A percentile compares a stretch with the other conserved stretches of the same genome.
Conservation (phyloP, 53 echinoderm and acorn worm genomes). For the Antedon mediterranea region DNA sequence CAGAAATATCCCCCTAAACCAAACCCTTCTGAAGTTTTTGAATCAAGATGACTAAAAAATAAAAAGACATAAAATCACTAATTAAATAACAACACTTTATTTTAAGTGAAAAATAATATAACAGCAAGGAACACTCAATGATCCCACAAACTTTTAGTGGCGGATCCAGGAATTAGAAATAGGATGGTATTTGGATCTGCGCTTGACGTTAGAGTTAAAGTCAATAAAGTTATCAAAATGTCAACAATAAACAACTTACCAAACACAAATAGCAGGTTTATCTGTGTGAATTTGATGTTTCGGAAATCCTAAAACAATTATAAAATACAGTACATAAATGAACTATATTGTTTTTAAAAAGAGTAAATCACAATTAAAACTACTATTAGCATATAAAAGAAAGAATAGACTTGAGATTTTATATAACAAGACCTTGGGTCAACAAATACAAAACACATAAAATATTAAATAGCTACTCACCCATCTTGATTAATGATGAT, state of each 20-base stretch:
- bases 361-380: too few relatives aligned
- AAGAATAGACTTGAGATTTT: too few relatives aligned
- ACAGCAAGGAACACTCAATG: too few relatives aligned
- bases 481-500: constrained; percentile 91
- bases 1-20: constrained; percentile 87
- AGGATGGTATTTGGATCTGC: too few relatives aligned
- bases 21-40: constrained; percentile 58
- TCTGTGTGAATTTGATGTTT: constrained; percentile 90
- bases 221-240: too few relatives aligned
- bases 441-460: background rate
- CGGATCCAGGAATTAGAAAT: too few relatives aligned
- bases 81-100: too few relatives aligned
- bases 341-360: background rate
- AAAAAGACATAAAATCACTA: background rate
- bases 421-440: background rate
- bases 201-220: too few relatives aligned
- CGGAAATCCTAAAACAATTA: constrained; percentile 50
- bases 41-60: constrained; percentile 81
- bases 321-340: background rate
- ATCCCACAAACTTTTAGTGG: too few relatives aligned
- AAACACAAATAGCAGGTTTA: constrained; percentile 91
- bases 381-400: too few relatives aligned
- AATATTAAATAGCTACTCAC: constrained; percentile 30
- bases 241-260: constrained; percentile 25
- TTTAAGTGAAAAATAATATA: too few relatives aligned